Evolutionary conservation across 2,888 invertebrate genomes (phyloP).

Genomic region (Pseudanteris insignis): DNA sequence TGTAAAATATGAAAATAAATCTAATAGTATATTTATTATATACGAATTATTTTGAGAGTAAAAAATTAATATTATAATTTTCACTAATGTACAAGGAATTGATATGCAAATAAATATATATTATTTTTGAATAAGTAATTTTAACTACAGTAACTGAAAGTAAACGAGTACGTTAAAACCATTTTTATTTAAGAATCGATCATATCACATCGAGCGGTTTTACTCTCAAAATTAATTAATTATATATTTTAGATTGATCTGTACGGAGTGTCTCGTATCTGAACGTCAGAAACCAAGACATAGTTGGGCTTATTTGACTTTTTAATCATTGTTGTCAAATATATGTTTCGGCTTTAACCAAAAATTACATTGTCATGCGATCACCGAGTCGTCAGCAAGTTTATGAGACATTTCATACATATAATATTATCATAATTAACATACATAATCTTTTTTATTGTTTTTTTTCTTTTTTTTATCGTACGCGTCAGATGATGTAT

Average conservation of each 20-base stretch:
- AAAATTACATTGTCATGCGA: no score
- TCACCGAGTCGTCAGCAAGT: not conserved
- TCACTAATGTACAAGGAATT: conserved; percentile 41
- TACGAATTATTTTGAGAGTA: conserved; percentile 45
- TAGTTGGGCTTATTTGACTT: no score
- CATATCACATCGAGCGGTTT: conserved; percentile 20
- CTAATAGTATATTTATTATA: conserved; percentile 41
- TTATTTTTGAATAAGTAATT: conserved; percentile 41
- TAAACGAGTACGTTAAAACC: conserved; percentile 21
- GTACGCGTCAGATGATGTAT: conserved; percentile 42
- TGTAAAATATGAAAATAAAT: conserved; percentile 42
- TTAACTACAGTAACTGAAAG: conserved; percentile 29
- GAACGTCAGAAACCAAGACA: no score
- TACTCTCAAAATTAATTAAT: conserved; percentile 37
- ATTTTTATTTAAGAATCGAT: conserved; percentile 18
- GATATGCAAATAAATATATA: conserved; percentile 23
- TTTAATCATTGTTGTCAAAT: no score
- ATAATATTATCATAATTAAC: not conserved
- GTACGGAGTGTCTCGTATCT: conserved; percentile 17
- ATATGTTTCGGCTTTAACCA: no score
- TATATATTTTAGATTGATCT: conserved; percentile 1
- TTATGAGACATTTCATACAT: conserved; percentile 18
- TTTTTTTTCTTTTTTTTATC: conserved; percentile 27
- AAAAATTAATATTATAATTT: conserved; percentile 40
- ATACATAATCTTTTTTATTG: conserved; percentile 20